Percentiles rank a stretch among this genome's conserved stretches.
phyloP scores from a whole-genome alignment of 2,797 vertebrate species.

The Crenuchus spilurus region DNA sequence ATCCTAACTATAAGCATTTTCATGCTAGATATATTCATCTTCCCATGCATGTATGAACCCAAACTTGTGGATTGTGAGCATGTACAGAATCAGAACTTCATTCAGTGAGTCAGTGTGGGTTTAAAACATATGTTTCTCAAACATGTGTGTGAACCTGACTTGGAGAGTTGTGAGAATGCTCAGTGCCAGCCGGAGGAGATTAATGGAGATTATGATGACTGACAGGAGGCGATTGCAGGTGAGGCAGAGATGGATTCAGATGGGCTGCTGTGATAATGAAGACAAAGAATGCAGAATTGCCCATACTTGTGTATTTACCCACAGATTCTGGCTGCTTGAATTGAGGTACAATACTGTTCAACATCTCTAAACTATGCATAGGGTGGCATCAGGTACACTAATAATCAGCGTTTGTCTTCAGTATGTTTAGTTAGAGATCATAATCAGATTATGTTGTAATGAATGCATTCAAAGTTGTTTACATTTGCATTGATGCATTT shows the following conservation, averaged over 20 bases:
- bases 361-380: too few species aligned
- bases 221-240: constrained; percentile 26
- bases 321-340: neutral
- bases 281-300: constrained; percentile 30
- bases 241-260: constrained; percentile 24
- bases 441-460: too few species aligned
- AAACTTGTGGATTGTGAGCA: too few species aligned
- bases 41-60: too few species aligned
- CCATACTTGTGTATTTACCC: constrained; percentile 15
- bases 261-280: constrained; percentile 28
- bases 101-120: constrained; percentile 1
- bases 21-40: neutral
- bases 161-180: constrained; percentile 10
- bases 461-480: too few species aligned
- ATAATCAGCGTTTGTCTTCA: too few species aligned
- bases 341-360: neutral
- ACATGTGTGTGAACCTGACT: constrained; percentile 13
- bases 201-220: constrained; percentile 31
- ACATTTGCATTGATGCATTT: too few species aligned
- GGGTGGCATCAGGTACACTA: too few species aligned
- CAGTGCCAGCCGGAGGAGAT: constrained; percentile 29
- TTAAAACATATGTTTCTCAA: neutral
- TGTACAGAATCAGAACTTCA: too few species aligned
- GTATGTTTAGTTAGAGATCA: too few species aligned
- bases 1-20: too few species aligned